These are phyloP conservation scores for Heliconius ismenius DNA, from an alignment of 2,888 invertebrate species.

Conservation along the genomic window DNA sequence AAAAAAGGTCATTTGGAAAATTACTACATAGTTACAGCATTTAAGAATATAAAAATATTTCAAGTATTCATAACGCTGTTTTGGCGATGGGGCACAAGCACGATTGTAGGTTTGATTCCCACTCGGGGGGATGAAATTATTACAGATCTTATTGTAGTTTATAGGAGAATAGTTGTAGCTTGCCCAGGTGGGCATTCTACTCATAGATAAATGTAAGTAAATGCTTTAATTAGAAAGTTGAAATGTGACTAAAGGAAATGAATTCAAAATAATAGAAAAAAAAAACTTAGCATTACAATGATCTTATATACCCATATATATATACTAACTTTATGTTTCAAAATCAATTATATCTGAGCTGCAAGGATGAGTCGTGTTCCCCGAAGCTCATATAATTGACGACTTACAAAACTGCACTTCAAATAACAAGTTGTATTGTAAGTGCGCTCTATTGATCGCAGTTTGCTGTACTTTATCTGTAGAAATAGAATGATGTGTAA, in stretches of 20 bases:
- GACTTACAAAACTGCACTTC: slow-evolving; percentile 31
- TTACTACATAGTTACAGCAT: no score
- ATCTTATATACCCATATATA: not conserved
- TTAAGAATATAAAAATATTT: no score
- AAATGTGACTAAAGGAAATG: not conserved
- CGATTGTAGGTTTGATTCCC: no score
- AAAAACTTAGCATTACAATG: not conserved
- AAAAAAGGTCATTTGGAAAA: no score
- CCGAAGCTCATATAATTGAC: slow-evolving; percentile 28
- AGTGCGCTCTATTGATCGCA: slow-evolving; percentile 14
- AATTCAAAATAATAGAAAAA: not conserved
- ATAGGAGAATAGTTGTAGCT: no score
- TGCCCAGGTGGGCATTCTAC: no score
- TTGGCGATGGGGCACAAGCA: no score
- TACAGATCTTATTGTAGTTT: not conserved
- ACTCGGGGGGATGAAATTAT: not conserved
- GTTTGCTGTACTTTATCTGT: not conserved
- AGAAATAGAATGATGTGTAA: not conserved
- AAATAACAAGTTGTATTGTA: slow-evolving; percentile 35
- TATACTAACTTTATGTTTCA: not conserved
- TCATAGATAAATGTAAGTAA: no score
- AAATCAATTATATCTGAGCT: slow-evolving; percentile 39
- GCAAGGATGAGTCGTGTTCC: slow-evolving; percentile 14
- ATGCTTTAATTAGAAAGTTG: not conserved
- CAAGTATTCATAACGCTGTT: no score